These are phyloP conservation scores for Aramus guarauna DNA, from an alignment of 2,113 vertebrate genomes.

Conservation along the genomic window DNA sequence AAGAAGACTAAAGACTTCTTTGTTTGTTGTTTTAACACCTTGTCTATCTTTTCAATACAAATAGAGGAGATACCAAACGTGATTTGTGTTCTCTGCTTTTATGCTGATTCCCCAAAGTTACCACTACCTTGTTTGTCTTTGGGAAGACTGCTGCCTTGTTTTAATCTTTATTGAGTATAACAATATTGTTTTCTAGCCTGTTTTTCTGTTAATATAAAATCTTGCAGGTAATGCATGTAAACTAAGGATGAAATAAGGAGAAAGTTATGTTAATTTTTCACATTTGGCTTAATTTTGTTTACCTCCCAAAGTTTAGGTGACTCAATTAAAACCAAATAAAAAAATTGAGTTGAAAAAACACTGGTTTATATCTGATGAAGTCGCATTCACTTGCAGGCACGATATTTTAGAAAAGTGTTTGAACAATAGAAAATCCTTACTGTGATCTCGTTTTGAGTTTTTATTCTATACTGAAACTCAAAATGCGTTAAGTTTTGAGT, in stretches of 20 bases:
- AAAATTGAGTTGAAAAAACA: not conserved
- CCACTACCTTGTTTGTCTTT: not conserved
- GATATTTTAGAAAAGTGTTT: not conserved
- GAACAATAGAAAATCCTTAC: not conserved
- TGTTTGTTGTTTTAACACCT: not conserved
- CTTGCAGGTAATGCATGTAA: not conserved
- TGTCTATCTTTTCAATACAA: not conserved
- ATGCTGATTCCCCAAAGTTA: not conserved
- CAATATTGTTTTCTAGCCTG: not conserved
- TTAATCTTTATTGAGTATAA: not conserved
- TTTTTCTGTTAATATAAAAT: not conserved
- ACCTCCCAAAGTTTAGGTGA: not conserved
- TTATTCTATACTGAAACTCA: not conserved
- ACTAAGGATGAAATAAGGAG: not conserved
- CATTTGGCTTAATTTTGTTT: not conserved
- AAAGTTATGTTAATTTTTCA: not conserved
- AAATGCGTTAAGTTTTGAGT: not conserved
- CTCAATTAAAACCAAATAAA: not conserved
- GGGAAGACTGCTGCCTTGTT: not conserved
- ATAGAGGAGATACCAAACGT: not conserved
- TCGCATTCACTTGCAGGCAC: not conserved
- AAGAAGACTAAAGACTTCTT: not conserved
- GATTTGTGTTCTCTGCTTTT: not conserved
- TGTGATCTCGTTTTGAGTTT: not conserved
- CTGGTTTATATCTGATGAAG: not conserved